Evolutionary conservation across 2,888 invertebrate species (phyloP).

Genomic region (Nomada ferruginata): DNA sequence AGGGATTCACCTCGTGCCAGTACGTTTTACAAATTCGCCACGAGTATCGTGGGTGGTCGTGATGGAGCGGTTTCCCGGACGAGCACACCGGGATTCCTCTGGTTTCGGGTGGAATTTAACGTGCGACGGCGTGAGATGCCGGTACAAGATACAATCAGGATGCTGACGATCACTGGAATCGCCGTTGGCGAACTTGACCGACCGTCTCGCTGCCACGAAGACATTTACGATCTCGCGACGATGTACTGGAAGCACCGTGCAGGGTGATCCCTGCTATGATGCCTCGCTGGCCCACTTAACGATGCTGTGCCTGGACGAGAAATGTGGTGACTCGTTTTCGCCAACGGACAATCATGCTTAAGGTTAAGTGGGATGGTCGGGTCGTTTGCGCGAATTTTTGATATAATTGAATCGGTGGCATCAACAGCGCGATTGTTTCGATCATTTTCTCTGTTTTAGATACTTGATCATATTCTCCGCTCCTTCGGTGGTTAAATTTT

Average conservation of each 20-base stretch:
- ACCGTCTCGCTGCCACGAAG: slow-evolving; percentile 39
- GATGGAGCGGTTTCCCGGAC: slow-evolving; percentile 46
- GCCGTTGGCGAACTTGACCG: slow-evolving; percentile 56
- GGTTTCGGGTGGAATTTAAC: slow-evolving; percentile 59
- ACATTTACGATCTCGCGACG: slow-evolving; percentile 49
- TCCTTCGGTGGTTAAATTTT: too few species aligned
- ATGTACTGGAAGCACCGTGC: not conserved
- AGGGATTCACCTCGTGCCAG: slow-evolving; percentile 41
- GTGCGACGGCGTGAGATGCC: slow-evolving; percentile 57
- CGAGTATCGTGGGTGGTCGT: slow-evolving; percentile 68
- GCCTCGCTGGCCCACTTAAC: not conserved
- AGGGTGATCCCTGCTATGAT: slow-evolving; percentile 3
- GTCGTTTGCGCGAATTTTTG: too few species aligned
- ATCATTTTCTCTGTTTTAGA: too few species aligned
- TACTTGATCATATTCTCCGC: too few species aligned
- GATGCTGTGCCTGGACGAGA: not conserved
- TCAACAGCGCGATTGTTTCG: too few species aligned
- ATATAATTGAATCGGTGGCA: too few species aligned
- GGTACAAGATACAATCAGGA: slow-evolving; percentile 58
- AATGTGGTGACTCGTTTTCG: too few species aligned
- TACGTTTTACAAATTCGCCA: slow-evolving; percentile 55
- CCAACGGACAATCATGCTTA: too few species aligned
- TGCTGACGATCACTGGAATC: slow-evolving; percentile 59
- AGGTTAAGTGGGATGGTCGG: too few species aligned
- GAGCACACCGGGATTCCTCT: slow-evolving; percentile 51